Evolutionary conservation across 2,797 vertebrate genomes (phyloP), one percentile per base, ranked within the genome.

Genomic region (Microchirus variegatus): DNA sequence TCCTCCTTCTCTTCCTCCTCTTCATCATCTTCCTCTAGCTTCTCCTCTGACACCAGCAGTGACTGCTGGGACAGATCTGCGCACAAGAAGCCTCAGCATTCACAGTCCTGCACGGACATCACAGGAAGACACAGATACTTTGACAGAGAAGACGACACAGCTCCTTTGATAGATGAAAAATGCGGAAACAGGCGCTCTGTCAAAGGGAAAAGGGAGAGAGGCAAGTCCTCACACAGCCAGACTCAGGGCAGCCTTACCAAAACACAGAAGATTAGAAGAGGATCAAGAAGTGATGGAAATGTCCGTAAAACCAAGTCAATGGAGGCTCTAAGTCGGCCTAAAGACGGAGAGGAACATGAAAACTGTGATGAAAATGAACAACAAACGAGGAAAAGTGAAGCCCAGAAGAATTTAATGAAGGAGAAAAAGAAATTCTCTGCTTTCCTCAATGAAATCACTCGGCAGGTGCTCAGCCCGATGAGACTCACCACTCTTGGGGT

Each of bases 361-460:
- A 63, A 61, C 14, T 59, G 86, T 43, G 74, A 90, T 71, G 77
- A 73, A 52, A 63, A 69, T 37, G 78, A 89, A n/a, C 31, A 63
- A 16, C 82, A 85, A 26, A 83, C 9, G n/a, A 87, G 46, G 43
- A 92, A 82, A 68, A 69, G 68, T 16, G 88, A 90, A 59, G 83
- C 84, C 36, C 85, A 9, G 16, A 87, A 90, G 77, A 82, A 86
- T 57, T 68, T 93, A 35, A 57, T 87, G 49, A 91, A 92, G 60
- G 92, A 94, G 68, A 96, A 95, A 84, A 87, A 82, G 22, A 91
- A 90, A 54, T 95, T 96, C 70, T 95, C 95, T 1, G 88, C 90
- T 2, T 95, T 96, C 69, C 89, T 96, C 13, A 94, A 95, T 51
- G 95, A 95, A 81, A 95, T 96, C 72, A 96, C 94, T 5, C 80